Base-by-base conservation (phyloP, 2,888 invertebrate genomes). In the Nycteola revayana region DNA sequence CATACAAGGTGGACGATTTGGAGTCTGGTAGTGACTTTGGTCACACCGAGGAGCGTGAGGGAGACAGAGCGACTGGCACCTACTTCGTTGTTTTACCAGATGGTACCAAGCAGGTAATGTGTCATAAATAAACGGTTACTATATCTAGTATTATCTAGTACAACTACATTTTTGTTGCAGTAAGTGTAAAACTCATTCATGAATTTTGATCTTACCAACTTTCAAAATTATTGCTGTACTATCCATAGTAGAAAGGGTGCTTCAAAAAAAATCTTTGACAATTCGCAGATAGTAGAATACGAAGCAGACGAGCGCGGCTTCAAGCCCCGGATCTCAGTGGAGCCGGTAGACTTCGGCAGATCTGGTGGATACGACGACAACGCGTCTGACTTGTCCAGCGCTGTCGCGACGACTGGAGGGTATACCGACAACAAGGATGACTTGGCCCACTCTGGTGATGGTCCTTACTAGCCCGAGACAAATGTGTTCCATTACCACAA, bases 291-390 rank as follows among this genome's bases (percentile, higher is more conserved):
- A 32, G 93, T 93, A 1, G 92, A 91, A 48, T 94, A 94, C 72
- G 92, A 92, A 59, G 94, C 93, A n/a, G 93, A 93, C 53, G 90
- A 91, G 59, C 80, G 91, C 24, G 94, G 94, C 4, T 94, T 91
- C 79, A 90, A 91, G 57, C 93, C 93, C 9, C 90, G 90, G 55
- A 92, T 93, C 56, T 90, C 91, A 1, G 79, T 86, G 42, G 83
- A 85, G 41, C 73, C 79, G 0, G 77, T 5, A 14, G 2, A 14
- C 14, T 14, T 14, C 14, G 14, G 14, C 14, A 14, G 14, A 5
- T 14, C 21, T 21, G 21, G 21, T 7, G 21, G 21, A 7, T 21
- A 21, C 7, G 21, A 21, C 7, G 21, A 21, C 21, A 21, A 21
- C 14, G 14, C 14, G 5, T 2, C 14, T 3, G 5, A 14, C 14